phyloP scores from a whole-genome alignment of 2,888 invertebrate genomes.

The Chymomyza fuscimana region DNA sequence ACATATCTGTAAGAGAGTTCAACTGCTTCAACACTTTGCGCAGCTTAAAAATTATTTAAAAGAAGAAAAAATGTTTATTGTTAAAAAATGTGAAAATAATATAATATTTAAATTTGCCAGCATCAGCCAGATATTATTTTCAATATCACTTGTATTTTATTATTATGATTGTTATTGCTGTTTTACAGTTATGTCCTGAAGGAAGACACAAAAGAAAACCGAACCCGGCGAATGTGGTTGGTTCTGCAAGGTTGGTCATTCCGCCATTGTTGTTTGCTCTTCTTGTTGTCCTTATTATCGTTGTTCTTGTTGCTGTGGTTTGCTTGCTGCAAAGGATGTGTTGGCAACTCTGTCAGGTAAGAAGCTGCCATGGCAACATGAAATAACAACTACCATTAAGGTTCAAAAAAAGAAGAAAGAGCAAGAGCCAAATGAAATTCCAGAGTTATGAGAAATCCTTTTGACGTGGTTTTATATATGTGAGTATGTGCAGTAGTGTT shows the following conservation, averaged over 20 bases:
- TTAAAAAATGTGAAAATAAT: constrained; percentile 4
- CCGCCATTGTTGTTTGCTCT: constrained; percentile 27
- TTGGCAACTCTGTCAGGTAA: constrained; percentile 31
- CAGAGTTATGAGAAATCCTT: constrained; percentile 17
- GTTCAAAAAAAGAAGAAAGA: constrained; percentile 1
- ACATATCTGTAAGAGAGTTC: too few species aligned
- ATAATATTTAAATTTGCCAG: constrained; percentile 49
- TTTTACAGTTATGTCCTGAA: constrained; percentile 37
- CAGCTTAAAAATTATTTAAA: too few species aligned
- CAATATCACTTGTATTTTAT: constrained; percentile 17
- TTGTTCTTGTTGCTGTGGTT: constrained; percentile 23
- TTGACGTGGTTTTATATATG: neutral
- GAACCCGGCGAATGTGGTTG: constrained; percentile 19
- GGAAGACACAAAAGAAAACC: constrained; percentile 31
- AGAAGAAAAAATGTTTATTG: too few species aligned
- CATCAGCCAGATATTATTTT: constrained; percentile 11
- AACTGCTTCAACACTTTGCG: too few species aligned
- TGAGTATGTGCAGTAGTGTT: neutral
- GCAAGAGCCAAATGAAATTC: neutral
- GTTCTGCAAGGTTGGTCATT: constrained; percentile 13
- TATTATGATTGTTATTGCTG: constrained; percentile 46
- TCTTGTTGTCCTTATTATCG: constrained; percentile 14
- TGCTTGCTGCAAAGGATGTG: constrained; percentile 29
- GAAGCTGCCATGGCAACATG: constrained; percentile 23
- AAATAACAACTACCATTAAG: constrained; percentile 24